Evolutionary conservation across 2,113 vertebrate genomes (phyloP), one percentile per base, ranked within the genome.

Genomic region (Neopipo cinnamomea): DNA sequence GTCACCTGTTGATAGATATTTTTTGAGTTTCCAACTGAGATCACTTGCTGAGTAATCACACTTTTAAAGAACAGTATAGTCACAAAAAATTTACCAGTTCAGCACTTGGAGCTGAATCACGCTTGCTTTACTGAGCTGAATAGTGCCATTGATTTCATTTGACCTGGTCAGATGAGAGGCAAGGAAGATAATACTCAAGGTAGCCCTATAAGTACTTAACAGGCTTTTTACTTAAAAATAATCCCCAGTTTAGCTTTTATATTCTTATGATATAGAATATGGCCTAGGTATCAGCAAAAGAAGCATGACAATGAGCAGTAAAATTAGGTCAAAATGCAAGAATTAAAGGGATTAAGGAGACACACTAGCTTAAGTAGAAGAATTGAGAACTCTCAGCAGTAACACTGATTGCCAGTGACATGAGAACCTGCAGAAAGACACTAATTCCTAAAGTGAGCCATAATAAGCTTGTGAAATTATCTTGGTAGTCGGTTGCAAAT

Each of bases 341-440:
- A 95, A 85, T 95, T 92, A 92, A 93, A 84, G 61, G 77, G 86
- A 97, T 96, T 96, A 95, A 95, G 84, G 77, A 94, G 84, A 92
- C 77, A 76, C 70, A 63, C 85, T 79, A 88, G 42, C 53, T 95
- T 88, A 91, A 88, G 63, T 72, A 77, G 59, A 88, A 94, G 56
- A 90, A 93, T 62, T 88, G 91, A 76, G 77, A 78, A 79, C 68
- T 95, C 50, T 89, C 58, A 65, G 37, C 53, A 74, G 44, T 93
- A 88, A 93, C 58, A 58, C 53, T 93, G 84, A 95, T 96, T 93
- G 39, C 61, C 65, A 73, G 70, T 92, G 96, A 88, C 92, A 89
- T 95, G 94, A 95, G 96, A 96, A 96, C 91, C 61, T 94, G 83
- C 61, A 90, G 92, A 94, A 96, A 96, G 88, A 92, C 19, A 33